Base-by-base conservation (phyloP, 2,797 vertebrate species). In the Syncerus caffer region DNA sequence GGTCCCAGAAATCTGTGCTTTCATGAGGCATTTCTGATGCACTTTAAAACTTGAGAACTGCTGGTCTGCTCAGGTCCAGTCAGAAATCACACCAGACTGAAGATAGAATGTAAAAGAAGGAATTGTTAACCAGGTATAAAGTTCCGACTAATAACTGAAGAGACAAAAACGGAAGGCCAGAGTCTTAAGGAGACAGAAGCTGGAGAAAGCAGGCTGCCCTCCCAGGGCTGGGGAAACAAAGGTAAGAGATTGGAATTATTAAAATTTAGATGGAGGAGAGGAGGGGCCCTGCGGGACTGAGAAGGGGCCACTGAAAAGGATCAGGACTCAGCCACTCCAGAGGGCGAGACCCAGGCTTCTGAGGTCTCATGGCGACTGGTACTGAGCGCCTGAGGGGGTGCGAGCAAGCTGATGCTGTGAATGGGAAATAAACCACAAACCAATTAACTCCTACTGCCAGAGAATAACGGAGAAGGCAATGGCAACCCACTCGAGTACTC, bases 81-180 rank as follows among this genome's bases (percentile, higher is more conserved):
- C 34, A 93, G 25, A 85, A 91, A 58, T 83, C 92, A 92, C 21
- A 83, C 15, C 27, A 23, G 21, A 90, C 14, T 64, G 50, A 89
- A 31, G 23, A 87, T 25, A 82, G 42, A 92, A 42, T 38, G n/a
- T 17, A 55, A 45, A 23, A 31, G 45, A 50, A 79, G 76, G 14
- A 96, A 57, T 29, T 79, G 47, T 80, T 90, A 76, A 71, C 31
- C 78, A 17, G 15, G 25, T 25, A 57, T 57, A 76, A 85, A 80
- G 4, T 90, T 92, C 74, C 92, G 88, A 38, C 14, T 53, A 51
- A 6, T 85, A 80, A 93, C 58, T 74, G 5, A 64, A 85, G 88
- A 50, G 4, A 9, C 51, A 86, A 45, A 53, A 87, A 55, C 6
- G 5, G 1, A 79, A 58, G 7, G 7, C 6, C 45, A 84, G 83